A percentile compares a stretch with the other conserved stretches of the same genome.
Evolutionary conservation across 2,888 invertebrate species (phyloP).

Genomic region (Dioctria rufipes): DNA sequence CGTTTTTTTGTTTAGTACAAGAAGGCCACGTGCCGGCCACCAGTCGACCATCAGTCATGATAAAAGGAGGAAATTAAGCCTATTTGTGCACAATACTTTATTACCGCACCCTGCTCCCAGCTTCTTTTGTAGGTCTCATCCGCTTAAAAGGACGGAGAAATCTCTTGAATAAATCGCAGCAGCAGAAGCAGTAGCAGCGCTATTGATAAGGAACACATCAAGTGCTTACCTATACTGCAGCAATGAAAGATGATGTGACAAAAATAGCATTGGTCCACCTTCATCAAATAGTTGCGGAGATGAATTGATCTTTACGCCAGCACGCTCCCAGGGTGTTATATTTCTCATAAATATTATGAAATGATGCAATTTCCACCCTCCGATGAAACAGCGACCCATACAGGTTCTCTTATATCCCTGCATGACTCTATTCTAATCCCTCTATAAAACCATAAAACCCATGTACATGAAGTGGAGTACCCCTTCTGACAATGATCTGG

Average conservation of each 20-base stretch:
- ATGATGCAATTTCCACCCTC: conserved; percentile 60
- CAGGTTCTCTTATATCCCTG: conserved; percentile 8
- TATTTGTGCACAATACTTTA: conserved; percentile 59
- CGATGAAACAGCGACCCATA: neutral
- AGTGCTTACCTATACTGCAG: conserved; percentile 40
- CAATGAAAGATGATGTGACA: conserved; percentile 22
- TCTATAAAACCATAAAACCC: conserved; percentile 59
- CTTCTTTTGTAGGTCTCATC: conserved; percentile 54
- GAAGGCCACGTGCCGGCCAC: conserved; percentile 58
- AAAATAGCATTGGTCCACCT: conserved; percentile 32
- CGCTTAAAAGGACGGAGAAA: conserved; percentile 53
- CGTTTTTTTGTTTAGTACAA: conserved; percentile 58
- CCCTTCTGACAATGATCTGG: conserved; percentile 57
- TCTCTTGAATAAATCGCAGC: conserved; percentile 47
- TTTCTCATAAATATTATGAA: conserved; percentile 58
- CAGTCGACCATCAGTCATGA: conserved; percentile 58
- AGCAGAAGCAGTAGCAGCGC: neutral
- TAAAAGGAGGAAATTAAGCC: conserved; percentile 60
- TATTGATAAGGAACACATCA: conserved; percentile 31
- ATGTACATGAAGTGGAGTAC: conserved; percentile 55
- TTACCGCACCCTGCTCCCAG: conserved; percentile 49
- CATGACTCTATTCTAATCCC: conserved; percentile 52
- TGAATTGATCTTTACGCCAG: conserved; percentile 37
- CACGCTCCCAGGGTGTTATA: conserved; percentile 49
- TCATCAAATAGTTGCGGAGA: conserved; percentile 14